Percentiles rank a stretch among this genome's conserved stretches.
Conservation (phyloP, 2,797 vertebrate species). For the Phoebastria nigripes region DNA sequence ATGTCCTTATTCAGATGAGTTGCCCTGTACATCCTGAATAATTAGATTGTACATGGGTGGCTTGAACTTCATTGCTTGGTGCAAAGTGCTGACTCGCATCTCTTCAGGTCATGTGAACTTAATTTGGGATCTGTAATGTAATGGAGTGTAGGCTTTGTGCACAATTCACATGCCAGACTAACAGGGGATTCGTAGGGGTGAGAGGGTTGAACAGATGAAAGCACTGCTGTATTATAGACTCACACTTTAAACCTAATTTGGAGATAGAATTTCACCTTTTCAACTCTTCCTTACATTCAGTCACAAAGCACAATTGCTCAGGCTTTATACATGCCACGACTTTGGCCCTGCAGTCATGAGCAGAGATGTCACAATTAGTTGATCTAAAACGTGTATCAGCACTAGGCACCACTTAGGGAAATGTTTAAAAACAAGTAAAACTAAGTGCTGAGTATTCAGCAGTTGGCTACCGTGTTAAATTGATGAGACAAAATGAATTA, state of each 20-base stretch:
- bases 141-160: neutral
- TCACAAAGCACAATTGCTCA: neutral
- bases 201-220: neutral
- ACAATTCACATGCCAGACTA: neutral
- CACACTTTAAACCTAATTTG: constrained; percentile 8
- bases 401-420: neutral
- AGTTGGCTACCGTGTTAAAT: neutral
- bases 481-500: neutral
- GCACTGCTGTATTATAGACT: neutral
- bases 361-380: neutral
- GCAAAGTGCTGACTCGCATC: neutral
- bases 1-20: neutral
- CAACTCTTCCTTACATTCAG: neutral
- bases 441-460: neutral
- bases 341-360: neutral
- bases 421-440: neutral
- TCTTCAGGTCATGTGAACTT: neutral
- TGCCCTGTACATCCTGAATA: neutral
- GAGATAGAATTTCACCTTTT: constrained; percentile 18
- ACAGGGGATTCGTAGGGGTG: neutral
- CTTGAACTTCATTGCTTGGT: neutral
- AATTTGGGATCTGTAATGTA: neutral
- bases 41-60: neutral
- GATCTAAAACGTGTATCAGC: neutral
- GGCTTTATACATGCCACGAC: neutral